A percentile compares a stretch with the other conserved stretches of the same genome.
These are phyloP conservation scores for Pyrrhura leucotis DNA, from an alignment of 2,797 vertebrate genomes.

Conservation along the genomic window DNA sequence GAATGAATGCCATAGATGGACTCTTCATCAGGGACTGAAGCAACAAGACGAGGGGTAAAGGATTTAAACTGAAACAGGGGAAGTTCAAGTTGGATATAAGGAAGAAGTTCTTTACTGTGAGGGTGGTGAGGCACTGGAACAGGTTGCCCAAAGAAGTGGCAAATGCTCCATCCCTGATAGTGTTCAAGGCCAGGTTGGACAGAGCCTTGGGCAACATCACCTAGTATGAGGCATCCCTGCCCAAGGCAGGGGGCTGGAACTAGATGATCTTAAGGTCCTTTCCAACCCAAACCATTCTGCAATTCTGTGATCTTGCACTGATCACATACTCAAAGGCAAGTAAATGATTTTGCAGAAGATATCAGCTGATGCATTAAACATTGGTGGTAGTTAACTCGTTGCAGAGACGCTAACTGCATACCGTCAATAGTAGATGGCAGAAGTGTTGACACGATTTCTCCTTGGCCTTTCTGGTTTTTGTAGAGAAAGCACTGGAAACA, in stretches of 20 bases:
- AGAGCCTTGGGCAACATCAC: not conserved
- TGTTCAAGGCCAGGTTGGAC: not conserved
- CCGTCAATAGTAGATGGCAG: slow-evolving; percentile 98
- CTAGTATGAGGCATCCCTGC: not conserved
- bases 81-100: not conserved
- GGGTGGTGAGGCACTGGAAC: not conserved
- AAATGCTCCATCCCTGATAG: not conserved
- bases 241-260: not conserved
- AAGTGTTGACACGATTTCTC: slow-evolving; percentile 94
- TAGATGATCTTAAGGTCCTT: not conserved
- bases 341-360: fast-evolving
- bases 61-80: not conserved
- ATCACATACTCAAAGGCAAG: not conserved
- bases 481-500: slow-evolving; percentile 99
- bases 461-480: slow-evolving; percentile 97
- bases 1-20: not conserved
- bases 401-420: slow-evolving; percentile 34
- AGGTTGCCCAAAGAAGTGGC: not conserved
- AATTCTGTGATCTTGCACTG: not conserved
- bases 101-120: not conserved
- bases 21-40: not conserved
- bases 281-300: not conserved
- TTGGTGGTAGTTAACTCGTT: fast-evolving
- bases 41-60: not conserved
- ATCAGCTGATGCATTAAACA: not conserved